phyloP scores from a whole-genome alignment of 2,888 invertebrate genomes.

The Tineola bisselliella region DNA sequence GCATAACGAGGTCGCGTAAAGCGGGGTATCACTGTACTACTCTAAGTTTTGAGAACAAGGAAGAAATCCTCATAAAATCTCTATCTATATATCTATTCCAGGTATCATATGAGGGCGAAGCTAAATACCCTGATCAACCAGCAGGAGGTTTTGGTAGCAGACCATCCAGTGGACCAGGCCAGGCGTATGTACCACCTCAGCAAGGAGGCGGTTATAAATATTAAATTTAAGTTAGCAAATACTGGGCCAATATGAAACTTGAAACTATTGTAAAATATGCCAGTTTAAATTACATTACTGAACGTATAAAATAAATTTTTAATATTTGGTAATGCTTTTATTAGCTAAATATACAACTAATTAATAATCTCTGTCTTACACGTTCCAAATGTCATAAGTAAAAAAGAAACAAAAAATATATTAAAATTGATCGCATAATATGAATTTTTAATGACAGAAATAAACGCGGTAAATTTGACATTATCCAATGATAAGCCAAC shows the following conservation, averaged over 20 bases:
- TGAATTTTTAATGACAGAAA: too few species aligned
- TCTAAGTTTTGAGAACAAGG: too few species aligned
- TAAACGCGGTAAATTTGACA: too few species aligned
- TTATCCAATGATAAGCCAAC: too few species aligned
- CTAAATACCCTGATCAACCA: slow-evolving; percentile 70
- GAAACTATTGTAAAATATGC: not conserved
- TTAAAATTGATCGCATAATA: too few species aligned
- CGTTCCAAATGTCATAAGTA: too few species aligned
- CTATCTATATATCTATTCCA: slow-evolving; percentile 22
- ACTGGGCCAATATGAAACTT: not conserved
- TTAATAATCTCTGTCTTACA: too few species aligned
- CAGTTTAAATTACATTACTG: not conserved
- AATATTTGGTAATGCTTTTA: too few species aligned
- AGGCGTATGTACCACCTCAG: slow-evolving; percentile 31
- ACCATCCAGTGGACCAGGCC: slow-evolving; percentile 27
- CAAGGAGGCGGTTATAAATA: slow-evolving; percentile 60
- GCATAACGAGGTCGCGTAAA: too few species aligned
- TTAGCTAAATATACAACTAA: too few species aligned
- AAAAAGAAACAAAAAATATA: too few species aligned
- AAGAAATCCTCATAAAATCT: too few species aligned
- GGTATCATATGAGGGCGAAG: slow-evolving; percentile 76
- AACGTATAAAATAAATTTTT: not conserved
- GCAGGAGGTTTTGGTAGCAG: slow-evolving; percentile 30
- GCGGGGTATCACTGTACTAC: not conserved
- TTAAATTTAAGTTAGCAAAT: slow-evolving; percentile 23